Conservation (phyloP, 1,140 invertebrate genomes). For the Teleopsis dalmanni region DNA sequence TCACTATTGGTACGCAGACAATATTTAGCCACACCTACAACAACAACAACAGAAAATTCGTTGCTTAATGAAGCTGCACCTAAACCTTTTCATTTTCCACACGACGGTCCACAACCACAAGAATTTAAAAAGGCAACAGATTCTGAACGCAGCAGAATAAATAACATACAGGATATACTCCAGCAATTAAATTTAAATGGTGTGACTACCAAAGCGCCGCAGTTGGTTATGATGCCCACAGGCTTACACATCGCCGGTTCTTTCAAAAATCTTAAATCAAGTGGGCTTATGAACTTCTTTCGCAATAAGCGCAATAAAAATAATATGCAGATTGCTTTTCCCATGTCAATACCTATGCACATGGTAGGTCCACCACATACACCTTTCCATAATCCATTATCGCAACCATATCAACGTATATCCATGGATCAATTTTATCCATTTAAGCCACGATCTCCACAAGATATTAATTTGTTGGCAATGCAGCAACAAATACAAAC, state of each 20-base stretch:
- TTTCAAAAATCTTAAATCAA: conserved; percentile 37
- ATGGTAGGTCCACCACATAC: conserved; percentile 2
- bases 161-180: conserved; percentile 39
- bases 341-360: conserved; percentile 21
- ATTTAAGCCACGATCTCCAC: conserved; percentile 32
- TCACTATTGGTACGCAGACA: conserved; percentile 23
- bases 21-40: conserved; percentile 26
- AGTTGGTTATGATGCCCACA: conserved; percentile 39
- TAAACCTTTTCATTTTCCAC: conserved; percentile 40
- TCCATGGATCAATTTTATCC: conserved; percentile 38
- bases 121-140: conserved; percentile 31
- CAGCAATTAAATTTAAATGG: conserved; percentile 28
- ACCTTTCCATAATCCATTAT: conserved; percentile 4
- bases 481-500: conserved; percentile 21
- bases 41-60: not conserved
- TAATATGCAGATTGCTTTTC: conserved; percentile 32
- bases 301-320: conserved; percentile 35
- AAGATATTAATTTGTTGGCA: conserved; percentile 34
- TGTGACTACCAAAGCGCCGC: conserved; percentile 23
- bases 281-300: conserved; percentile 36
- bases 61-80: conserved; percentile 23
- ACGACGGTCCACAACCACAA: conserved; percentile 32
- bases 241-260: conserved; percentile 34
- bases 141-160: conserved; percentile 16
- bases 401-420: conserved; percentile 27